Percentiles rank a stretch among this genome's conserved stretches.
Conservation (phyloP, 2,888 invertebrate species). For the Drosophila mercatorum region DNA sequence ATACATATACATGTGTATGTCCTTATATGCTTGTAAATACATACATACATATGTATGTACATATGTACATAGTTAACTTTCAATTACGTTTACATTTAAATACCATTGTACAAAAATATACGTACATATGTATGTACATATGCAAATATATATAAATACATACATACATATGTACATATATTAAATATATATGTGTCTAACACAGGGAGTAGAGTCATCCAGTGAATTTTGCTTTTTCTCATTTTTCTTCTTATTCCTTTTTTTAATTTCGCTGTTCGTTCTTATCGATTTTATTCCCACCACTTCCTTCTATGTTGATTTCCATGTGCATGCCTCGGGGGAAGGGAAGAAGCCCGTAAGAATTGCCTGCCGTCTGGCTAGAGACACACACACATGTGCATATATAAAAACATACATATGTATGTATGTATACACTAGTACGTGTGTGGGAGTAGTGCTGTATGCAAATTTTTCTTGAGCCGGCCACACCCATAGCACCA, state of each 20-base stretch:
- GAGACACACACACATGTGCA: not conserved
- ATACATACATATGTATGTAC: too few species aligned
- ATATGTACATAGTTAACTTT: not conserved
- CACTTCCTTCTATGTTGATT: slow-evolving; percentile 52
- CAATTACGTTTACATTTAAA: slow-evolving; percentile 2
- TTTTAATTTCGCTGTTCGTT: slow-evolving; percentile 67
- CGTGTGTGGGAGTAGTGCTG: slow-evolving; percentile 4
- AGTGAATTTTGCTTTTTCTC: slow-evolving; percentile 31
- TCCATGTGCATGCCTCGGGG: slow-evolving; percentile 41
- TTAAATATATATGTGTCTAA: too few species aligned
- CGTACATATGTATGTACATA: not conserved
- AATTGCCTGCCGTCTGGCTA: slow-evolving; percentile 28
- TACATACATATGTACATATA: not conserved
- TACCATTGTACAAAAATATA: not conserved
- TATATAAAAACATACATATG: not conserved
- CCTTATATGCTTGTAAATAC: not conserved
- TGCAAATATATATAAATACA: not conserved
- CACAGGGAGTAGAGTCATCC: not conserved
- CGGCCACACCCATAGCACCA: slow-evolving; percentile 39
- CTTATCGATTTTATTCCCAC: slow-evolving; percentile 68
- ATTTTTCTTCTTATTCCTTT: slow-evolving; percentile 36
- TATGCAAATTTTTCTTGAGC: slow-evolving; percentile 27
- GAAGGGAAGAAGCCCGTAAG: slow-evolving; percentile 31
- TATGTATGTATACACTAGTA: not conserved
- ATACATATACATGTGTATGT: not conserved